Base-by-base conservation (phyloP, 2,888 invertebrate genomes). In the Ormyrus pomaceus region DNA sequence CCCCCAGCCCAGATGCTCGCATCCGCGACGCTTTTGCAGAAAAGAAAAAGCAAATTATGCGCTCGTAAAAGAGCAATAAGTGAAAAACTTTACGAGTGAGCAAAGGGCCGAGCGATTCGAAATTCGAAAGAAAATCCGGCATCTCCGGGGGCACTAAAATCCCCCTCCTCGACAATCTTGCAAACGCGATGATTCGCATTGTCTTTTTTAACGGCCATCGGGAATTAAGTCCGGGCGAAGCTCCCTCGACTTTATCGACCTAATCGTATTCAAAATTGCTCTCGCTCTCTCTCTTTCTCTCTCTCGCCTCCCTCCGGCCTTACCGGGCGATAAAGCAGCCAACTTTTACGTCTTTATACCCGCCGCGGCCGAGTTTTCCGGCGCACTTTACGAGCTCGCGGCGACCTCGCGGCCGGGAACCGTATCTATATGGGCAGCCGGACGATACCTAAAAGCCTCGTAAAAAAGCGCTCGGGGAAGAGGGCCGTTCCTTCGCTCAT, bases 251-350 rank as follows among this genome's bases (percentile, higher is more conserved):
- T 78, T 74, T 73, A 70, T 74, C 58, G 62, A 50, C n/a, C 55
- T 68, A 79, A 79, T 74, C 64, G 56, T 74, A 79, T 79, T 79
- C 65, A 79, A 79, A 79, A 79, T 79, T 74, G 53, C 53, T 34
- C 45, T 7, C 7, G 5, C 45, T n/a, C 7, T 19, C 34, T 34
- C 34, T 4, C 34, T 34, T 0, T 34, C 34, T 34, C 34, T 34
- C 34, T 34, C 34, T 34, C 4, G 34, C 34, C 34, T 34, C 34
- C 34, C 34, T 34, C 34, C 34, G 34, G 13, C 19, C 8, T 6
- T 48, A 5, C 59, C 7, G 7, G 9, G 8, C 46, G 59, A 66
- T 78, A 78, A 78, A 73, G 34, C 34, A 34, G 50, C 56, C 71
- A 55, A 78, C 72, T 79, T 79, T 79, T 73, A 73, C 51, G 73